phyloP scores from a whole-genome alignment of 2,888 invertebrate species.

The Callosobruchus maculatus region DNA sequence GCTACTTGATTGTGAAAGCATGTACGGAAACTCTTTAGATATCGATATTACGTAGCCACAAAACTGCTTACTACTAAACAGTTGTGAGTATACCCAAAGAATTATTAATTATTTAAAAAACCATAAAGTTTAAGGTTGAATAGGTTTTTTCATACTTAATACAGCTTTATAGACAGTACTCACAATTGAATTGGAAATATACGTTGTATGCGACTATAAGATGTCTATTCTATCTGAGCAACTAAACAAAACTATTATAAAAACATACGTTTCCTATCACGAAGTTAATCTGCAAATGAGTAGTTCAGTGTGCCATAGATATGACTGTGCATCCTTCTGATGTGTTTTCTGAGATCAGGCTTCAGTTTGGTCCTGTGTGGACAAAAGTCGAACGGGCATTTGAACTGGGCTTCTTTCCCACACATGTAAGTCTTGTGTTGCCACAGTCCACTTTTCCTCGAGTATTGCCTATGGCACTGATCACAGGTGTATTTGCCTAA shows the following conservation, averaged over 20 bases:
- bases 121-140: too few species aligned
- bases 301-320: neutral
- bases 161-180: too few species aligned
- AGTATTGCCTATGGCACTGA: slow-evolving; percentile 15
- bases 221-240: too few species aligned
- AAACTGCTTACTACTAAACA: too few species aligned
- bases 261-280: neutral
- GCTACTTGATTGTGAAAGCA: too few species aligned
- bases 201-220: too few species aligned
- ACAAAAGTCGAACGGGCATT: slow-evolving; percentile 15
- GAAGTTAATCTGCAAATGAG: neutral
- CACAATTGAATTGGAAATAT: too few species aligned
- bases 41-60: too few species aligned
- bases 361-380: slow-evolving; percentile 14
- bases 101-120: too few species aligned
- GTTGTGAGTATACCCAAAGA: too few species aligned
- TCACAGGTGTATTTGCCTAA: slow-evolving; percentile 9
- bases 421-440: slow-evolving; percentile 24
- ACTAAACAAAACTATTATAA: neutral
- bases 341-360: slow-evolving; percentile 12
- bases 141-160: too few species aligned
- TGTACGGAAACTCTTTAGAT: too few species aligned
- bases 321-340: slow-evolving; percentile 3
- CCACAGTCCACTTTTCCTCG: slow-evolving; percentile 10
- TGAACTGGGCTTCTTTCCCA: slow-evolving; percentile 24